These are phyloP conservation scores for Nemopilema nomurai DNA, from an alignment of 30 jellyfish, hydroid and myxozoan genomes.

Conservation along the genomic window DNA sequence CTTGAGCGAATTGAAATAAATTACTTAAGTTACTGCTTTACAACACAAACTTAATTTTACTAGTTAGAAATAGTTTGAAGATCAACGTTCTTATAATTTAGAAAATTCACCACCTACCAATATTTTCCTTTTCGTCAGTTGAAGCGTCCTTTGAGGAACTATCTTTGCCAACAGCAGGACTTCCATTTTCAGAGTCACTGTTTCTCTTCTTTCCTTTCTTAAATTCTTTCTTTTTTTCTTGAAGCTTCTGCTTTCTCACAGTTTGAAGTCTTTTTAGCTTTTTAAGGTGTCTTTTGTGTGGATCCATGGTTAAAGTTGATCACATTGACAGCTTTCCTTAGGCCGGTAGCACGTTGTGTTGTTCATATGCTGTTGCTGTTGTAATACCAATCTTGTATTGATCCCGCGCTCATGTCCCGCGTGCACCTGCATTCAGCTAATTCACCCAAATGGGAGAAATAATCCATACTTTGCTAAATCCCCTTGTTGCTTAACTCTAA, in stretches of 20 bases:
- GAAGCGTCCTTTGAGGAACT: background rate
- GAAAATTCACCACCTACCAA: background rate
- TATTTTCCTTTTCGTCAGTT: background rate
- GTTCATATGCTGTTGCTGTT: background rate
- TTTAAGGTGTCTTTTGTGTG: slow-evolving; percentile 79
- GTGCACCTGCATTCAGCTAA: no score
- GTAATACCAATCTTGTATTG: background rate
- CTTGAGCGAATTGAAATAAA: no score
- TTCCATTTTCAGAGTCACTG: slow-evolving; percentile 10
- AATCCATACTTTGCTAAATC: no score
- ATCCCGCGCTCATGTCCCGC: no score
- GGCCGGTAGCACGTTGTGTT: background rate
- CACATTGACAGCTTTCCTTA: background rate
- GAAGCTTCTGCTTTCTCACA: slow-evolving; percentile 55
- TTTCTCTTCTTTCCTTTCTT: background rate
- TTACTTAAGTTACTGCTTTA: no score
- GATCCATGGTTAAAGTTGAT: slow-evolving; percentile 30
- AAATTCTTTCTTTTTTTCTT: slow-evolving; percentile 34
- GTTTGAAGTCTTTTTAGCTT: slow-evolving; percentile 73
- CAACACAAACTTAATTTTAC: no score
- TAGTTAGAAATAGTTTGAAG: no score
- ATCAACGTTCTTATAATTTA: background rate
- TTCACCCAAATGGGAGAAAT: no score
- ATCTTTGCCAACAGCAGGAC: background rate
- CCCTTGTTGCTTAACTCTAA: no score